Percentiles rank a stretch among this genome's conserved stretches.
These are phyloP conservation scores for Sphyrna mokarran DNA, from an alignment of 2,113 vertebrate genomes.

Conservation along the genomic window DNA sequence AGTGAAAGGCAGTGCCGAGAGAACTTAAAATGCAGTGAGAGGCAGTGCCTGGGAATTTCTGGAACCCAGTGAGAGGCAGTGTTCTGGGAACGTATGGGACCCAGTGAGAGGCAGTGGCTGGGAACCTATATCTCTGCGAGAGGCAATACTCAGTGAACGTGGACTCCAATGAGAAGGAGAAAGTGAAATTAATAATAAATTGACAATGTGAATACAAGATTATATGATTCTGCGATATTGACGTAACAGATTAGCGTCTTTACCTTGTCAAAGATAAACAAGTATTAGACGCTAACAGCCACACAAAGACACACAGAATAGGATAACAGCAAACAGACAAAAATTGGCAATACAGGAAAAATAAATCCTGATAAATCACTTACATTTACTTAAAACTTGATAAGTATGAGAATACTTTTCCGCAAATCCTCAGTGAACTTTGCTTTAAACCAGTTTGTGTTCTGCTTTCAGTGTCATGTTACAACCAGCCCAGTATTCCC, in stretches of 20 bases:
- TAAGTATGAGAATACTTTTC: not conserved
- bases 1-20: not conserved
- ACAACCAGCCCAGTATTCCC: not conserved
- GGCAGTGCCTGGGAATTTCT: not conserved
- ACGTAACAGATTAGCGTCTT: not conserved
- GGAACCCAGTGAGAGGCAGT: not conserved
- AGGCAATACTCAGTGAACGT: not conserved
- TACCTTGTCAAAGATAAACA: not conserved
- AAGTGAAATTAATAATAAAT: not conserved
- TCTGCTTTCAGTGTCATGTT: not conserved
- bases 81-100: not conserved
- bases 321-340: not conserved
- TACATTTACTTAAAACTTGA: not conserved
- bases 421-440: not conserved
- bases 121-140: not conserved
- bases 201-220: not conserved
- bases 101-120: not conserved
- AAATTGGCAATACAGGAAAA: not conserved
- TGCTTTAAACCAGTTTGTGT: not conserved
- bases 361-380: not conserved
- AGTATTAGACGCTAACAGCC: not conserved
- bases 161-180: no score
- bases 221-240: not conserved
- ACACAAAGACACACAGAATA: not conserved
- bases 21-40: no score